Evolutionary conservation across 1,140 invertebrate genomes (phyloP).

Genomic region (Euura lappo): DNA sequence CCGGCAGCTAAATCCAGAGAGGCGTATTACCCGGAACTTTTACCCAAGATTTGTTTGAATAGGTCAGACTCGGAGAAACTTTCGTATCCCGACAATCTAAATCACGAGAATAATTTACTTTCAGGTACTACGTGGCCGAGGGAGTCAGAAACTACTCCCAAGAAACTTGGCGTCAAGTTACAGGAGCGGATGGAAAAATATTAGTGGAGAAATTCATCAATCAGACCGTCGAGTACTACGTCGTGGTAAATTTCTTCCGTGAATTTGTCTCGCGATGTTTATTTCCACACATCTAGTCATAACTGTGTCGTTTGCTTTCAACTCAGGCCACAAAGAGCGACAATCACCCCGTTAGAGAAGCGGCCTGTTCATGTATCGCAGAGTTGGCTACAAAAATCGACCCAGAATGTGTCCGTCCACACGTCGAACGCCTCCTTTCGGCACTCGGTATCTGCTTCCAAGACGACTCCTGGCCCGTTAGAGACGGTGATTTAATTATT

Average conservation of each 20-base stretch:
- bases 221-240: conserved; percentile 47
- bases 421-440: conserved; percentile 54
- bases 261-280: conserved; percentile 8
- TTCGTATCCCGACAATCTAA: neutral
- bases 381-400: conserved; percentile 64
- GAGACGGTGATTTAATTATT: conserved; percentile 59
- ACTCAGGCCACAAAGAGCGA: conserved; percentile 59
- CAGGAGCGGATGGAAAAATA: conserved; percentile 55
- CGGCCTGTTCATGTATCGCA: conserved; percentile 66
- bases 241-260: neutral
- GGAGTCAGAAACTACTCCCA: conserved; percentile 66
- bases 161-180: conserved; percentile 64
- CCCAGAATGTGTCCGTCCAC: conserved; percentile 49
- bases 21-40: conserved; percentile 57
- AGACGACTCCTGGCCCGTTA: conserved; percentile 68
- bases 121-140: conserved; percentile 64
- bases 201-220: conserved; percentile 63
- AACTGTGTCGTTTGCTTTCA: conserved; percentile 60
- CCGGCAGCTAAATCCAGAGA: conserved; percentile 52
- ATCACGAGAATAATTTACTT: conserved; percentile 9
- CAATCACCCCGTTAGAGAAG: conserved; percentile 67
- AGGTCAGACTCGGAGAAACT: conserved; percentile 43
- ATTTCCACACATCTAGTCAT: neutral
- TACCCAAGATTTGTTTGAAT: conserved; percentile 66
- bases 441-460: conserved; percentile 61